A percentile compares a stretch with the other conserved stretches of the same genome.
These are phyloP conservation scores for Drosophila infuscata DNA, from an alignment of 2,888 invertebrate genomes.

Conservation along the genomic window DNA sequence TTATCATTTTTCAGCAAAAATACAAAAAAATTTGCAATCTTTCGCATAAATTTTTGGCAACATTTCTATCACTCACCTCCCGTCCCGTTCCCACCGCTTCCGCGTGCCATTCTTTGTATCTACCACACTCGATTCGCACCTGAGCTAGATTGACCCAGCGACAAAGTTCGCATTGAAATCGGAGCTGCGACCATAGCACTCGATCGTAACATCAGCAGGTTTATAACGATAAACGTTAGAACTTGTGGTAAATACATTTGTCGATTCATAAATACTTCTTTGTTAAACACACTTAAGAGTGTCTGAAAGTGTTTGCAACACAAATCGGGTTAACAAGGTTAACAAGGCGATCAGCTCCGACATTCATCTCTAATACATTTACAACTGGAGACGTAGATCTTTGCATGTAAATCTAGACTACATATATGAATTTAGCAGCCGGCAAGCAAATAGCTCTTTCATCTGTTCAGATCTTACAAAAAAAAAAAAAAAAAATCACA, in stretches of 20 bases:
- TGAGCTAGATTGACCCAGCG: slow-evolving; percentile 59
- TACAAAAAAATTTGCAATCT: slow-evolving; percentile 51
- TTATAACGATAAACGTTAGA: neutral
- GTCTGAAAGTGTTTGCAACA: neutral
- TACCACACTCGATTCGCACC: slow-evolving; percentile 16
- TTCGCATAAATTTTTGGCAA: slow-evolving; percentile 68
- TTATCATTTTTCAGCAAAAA: slow-evolving; percentile 60
- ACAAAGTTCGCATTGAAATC: slow-evolving; percentile 47
- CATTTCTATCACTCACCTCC: slow-evolving; percentile 23
- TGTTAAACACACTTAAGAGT: neutral
- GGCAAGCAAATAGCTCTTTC: too few species aligned
- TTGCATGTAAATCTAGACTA: too few species aligned
- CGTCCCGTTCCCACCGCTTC: neutral
- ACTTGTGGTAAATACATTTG: neutral
- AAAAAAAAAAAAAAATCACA: too few species aligned
- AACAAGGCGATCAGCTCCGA: neutral
- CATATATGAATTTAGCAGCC: too few species aligned
- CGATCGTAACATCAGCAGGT: neutral
- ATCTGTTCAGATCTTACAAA: too few species aligned
- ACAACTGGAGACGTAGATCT: neutral
- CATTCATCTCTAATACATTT: neutral
- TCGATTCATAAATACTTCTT: neutral
- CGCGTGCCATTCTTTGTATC: neutral
- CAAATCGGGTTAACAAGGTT: neutral
- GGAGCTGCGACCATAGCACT: slow-evolving; percentile 11